A percentile compares a stretch with the other conserved stretches of the same genome.
phyloP scores from a whole-genome alignment of 2,113 vertebrate species.

The Pseudorasbora parva region DNA sequence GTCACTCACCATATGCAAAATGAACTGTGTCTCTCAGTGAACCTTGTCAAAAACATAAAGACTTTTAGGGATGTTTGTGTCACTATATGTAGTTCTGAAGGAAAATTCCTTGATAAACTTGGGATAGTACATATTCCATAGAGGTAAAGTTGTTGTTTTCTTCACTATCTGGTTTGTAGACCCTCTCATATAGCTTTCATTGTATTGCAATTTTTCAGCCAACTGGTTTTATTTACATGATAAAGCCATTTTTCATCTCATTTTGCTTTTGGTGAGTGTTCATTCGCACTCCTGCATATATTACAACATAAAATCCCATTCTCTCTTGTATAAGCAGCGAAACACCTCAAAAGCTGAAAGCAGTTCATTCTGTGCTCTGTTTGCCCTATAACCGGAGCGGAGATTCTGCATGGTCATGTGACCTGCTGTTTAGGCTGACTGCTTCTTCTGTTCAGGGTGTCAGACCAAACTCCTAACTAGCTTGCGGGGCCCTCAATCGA shows the following conservation, averaged over 20 bases:
- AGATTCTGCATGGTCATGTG: conserved; percentile 44
- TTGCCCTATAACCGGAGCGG: background rate
- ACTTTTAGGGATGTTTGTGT: too few relatives aligned
- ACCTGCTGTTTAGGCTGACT: conserved; percentile 48
- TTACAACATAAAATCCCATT: background rate
- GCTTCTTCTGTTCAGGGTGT: conserved; percentile 60
- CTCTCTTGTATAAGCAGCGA: background rate
- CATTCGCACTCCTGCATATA: background rate
- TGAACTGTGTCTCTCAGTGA: background rate
- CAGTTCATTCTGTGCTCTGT: conserved; percentile 1
- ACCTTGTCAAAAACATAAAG: background rate
- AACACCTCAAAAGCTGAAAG: background rate
- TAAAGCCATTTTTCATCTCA: background rate
- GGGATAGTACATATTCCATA: too few relatives aligned
- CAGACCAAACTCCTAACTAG: conserved; percentile 41
- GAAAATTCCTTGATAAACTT: too few relatives aligned
- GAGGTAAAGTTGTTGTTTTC: too few relatives aligned
- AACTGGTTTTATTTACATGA: background rate
- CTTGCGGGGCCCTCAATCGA: conserved; percentile 62
- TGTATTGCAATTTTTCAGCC: background rate
- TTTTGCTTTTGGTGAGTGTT: background rate
- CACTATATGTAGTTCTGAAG: too few relatives aligned
- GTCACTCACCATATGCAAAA: background rate
- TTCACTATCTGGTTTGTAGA: background rate
- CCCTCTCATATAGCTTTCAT: background rate